Percentiles rank a stretch among this genome's conserved stretches.
Conservation (phyloP, 2,888 invertebrate species). For the Eupithecia pulchellata region DNA sequence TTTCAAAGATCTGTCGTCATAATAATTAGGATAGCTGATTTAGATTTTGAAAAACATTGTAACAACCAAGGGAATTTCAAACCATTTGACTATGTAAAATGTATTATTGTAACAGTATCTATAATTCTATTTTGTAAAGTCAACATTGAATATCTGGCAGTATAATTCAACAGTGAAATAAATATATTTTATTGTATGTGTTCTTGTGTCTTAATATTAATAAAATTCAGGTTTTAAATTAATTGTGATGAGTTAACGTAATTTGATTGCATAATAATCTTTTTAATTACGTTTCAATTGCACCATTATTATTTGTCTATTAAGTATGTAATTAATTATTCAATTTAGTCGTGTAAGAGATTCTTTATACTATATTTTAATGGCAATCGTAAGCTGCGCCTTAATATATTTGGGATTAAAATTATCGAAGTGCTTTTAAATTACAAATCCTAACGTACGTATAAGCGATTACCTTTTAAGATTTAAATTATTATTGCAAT, state of each 20-base stretch:
- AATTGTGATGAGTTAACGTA: constrained; percentile 2
- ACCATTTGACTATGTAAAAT: constrained; percentile 24
- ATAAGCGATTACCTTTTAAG: constrained; percentile 70
- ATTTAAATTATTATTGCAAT: constrained; percentile 67
- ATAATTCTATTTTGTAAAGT: constrained; percentile 38
- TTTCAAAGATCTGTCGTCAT: background rate
- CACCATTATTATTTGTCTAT: constrained; percentile 19
- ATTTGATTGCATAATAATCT: background rate
- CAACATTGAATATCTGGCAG: constrained; percentile 44
- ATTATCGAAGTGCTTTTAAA: constrained; percentile 70
- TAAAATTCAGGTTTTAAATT: constrained; percentile 17
- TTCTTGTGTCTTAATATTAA: constrained; percentile 12
- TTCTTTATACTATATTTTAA: constrained; percentile 62
- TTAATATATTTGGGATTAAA: constrained; percentile 72
- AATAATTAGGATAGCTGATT: background rate
- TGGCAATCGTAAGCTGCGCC: constrained; percentile 69
- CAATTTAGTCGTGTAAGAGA: constrained; percentile 68
- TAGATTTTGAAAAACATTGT: background rate
- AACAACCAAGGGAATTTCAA: constrained; percentile 29
- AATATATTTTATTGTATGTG: constrained; percentile 34
- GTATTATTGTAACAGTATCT: constrained; percentile 41
- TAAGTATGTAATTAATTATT: constrained; percentile 61
- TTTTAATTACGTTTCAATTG: constrained; percentile 29
- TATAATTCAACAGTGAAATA: constrained; percentile 45
- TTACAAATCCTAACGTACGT: constrained; percentile 69